Evolutionary conservation across 23 tunicate species (phyloP).

Genomic region (Styela clava): DNA sequence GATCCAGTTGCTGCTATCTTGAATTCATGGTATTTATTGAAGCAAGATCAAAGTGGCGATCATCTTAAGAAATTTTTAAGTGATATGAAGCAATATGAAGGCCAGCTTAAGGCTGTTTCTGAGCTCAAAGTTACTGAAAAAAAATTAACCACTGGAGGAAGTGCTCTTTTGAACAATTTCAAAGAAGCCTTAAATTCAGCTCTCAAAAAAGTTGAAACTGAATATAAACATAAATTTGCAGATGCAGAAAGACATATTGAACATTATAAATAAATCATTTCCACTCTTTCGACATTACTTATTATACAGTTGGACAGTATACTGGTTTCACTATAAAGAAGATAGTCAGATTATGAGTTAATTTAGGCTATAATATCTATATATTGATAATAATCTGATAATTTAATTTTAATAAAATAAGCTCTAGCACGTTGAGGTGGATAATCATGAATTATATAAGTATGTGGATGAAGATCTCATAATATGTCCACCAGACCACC

Average conservation of each 20-base stretch:
- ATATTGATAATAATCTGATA: too few species aligned
- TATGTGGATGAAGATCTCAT: too few species aligned
- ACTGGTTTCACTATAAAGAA: too few species aligned
- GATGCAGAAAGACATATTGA: neutral
- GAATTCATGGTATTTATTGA: slow-evolving; percentile 47
- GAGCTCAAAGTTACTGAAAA: neutral
- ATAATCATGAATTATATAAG: too few species aligned
- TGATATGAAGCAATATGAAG: neutral
- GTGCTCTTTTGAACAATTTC: neutral
- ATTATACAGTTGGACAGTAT: too few species aligned
- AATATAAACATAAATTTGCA: neutral
- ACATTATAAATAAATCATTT: too few species aligned
- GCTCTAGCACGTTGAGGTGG: too few species aligned
- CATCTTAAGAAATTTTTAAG: slow-evolving; percentile 11
- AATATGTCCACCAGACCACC: too few species aligned
- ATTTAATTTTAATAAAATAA: too few species aligned
- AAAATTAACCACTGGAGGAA: neutral
- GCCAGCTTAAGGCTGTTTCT: neutral
- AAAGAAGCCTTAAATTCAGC: slow-evolving; percentile 1
- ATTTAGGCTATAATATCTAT: too few species aligned
- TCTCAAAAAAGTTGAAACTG: neutral
- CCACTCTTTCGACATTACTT: too few species aligned
- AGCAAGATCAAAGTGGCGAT: slow-evolving; percentile 37
- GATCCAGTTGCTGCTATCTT: slow-evolving; percentile 43
- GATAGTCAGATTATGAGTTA: too few species aligned